Base-by-base conservation (phyloP, 1,140 invertebrate genomes). In the Lordiphosa collinella region DNA sequence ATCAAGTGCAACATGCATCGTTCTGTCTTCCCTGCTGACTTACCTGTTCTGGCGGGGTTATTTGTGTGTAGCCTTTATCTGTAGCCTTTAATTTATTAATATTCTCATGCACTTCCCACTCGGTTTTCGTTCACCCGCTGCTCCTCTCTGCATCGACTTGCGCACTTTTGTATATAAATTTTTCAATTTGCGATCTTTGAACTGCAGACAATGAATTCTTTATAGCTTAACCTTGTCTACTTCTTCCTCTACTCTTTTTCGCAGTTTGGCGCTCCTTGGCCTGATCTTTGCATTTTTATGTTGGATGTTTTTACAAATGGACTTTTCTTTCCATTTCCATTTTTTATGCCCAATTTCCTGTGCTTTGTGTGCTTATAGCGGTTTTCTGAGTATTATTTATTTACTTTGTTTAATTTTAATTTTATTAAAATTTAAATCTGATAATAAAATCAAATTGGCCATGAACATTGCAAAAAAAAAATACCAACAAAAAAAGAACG, bases 131-230 rank as follows among this genome's bases (percentile, higher is more conserved):
- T 47, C 37, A 25, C 62, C 31, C 50, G 31, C 16, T 8, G 8
- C 37, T 63, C 49, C 36, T 63, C 51, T 38, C 41, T 35, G 31
- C 46, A 9, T 35, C 35, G 22, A 6, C 37, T 44, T 43, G 40
- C 31, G 38, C 31, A 13, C 47, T 13, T 44, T 29, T 71, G 53
- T 65, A 56, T 63, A 69, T 73, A 73, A 53, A 78, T 84, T 84
- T 84, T 84, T 84, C 72, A 84, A 84, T 84, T 84, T 84, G 78
- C 78, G 78, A 84, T 84, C 78, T 84, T 84, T 84, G 78, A 84
- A 84, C 78, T 58, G 54, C 38, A 58, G 68, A 69, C 72, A 84
- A 84, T 84, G 72, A 84, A 84, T 84, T 84, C 78, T 84, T 76
- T 78, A 69, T 73, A 84, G 78, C 78, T 75, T 82, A 80, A 80